A percentile compares a stretch with the other conserved stretches of the same genome.
Evolutionary conservation across 2,888 invertebrate genomes (phyloP).

Genomic region (Acronicta alni): DNA sequence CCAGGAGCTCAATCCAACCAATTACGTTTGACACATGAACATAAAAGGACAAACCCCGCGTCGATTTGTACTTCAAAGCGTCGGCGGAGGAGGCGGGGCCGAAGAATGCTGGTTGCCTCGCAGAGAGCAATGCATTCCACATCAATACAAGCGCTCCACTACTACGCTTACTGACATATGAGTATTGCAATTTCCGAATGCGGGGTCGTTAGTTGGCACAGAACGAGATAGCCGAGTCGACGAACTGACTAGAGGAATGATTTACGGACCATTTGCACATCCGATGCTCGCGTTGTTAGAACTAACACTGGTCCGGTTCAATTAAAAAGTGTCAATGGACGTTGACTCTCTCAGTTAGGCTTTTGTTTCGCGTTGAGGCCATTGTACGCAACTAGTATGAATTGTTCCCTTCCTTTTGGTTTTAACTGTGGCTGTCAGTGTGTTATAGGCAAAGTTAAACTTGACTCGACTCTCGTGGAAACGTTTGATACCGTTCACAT

Average conservation of each 20-base stretch:
- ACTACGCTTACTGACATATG: constrained; percentile 80
- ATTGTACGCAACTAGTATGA: constrained; percentile 61
- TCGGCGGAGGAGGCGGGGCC: constrained; percentile 59
- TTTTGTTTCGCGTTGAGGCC: constrained; percentile 60
- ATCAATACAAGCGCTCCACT: constrained; percentile 76
- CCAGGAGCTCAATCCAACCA: constrained; percentile 55
- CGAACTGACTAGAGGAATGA: constrained; percentile 70
- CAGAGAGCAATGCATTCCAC: constrained; percentile 71
- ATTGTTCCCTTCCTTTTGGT: constrained; percentile 63
- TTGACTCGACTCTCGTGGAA: constrained; percentile 27
- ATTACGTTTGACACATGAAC: constrained; percentile 58
- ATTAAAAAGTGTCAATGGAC: constrained; percentile 73
- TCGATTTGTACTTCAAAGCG: constrained; percentile 45
- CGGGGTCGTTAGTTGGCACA: constrained; percentile 74
- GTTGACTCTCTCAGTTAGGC: constrained; percentile 62
- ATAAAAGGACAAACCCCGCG: constrained; percentile 51
- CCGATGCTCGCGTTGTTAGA: constrained; percentile 66
- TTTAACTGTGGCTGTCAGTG: constrained; percentile 29
- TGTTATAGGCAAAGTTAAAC: constrained; percentile 40
- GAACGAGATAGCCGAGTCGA: constrained; percentile 68
- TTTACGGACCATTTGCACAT: constrained; percentile 73
- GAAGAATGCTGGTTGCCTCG: constrained; percentile 63
- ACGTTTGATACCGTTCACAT: constrained; percentile 33
- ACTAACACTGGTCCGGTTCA: constrained; percentile 62
- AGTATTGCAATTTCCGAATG: constrained; percentile 85